Base-by-base conservation (phyloP, 92 coral and sea anemone genomes). In the Umimayanthus chanpuru region DNA sequence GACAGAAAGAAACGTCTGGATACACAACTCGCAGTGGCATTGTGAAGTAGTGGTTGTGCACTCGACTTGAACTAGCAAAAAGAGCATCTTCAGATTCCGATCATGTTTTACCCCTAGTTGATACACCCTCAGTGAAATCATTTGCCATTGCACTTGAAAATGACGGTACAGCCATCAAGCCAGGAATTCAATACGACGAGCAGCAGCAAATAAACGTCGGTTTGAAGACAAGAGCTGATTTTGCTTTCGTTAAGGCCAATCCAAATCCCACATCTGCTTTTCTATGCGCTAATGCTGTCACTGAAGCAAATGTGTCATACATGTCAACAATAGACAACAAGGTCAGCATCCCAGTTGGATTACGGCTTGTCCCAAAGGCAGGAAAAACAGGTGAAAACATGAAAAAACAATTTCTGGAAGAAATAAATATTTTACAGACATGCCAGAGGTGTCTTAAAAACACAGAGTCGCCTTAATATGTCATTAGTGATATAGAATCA, bases 141-240 rank as follows among this genome's bases (percentile, higher is more conserved):
- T 72, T 89, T 78, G 90, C 92, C 77, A 86, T 88, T 81, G 92
- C 94, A 23, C 74, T 92, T 61, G 94, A 76, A 67, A 89, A 90
- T 86, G 90, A 85, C 38, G 92, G 87, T 28, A 86, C 92, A 10
- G 92, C 92, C 47, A 38, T 90, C 26, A 90, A 90, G 79, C 90
- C 87, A 53, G 90, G 86, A 36, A 86, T 90, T 55, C 89, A 90
- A 73, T 90, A 77, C 67, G 90, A 90, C 81, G 53, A 75, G 36
- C 39, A 38, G 26, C 29, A 41, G 58, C 56, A 77, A 43, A 43
- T 41, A 16, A 77, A 77, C 16, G 81, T 77, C 47, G 64, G 81
- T 28, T 56, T 43, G 8, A 23, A 77, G 15, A 18, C 8, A 6
- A 41, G 47, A 21, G 81, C 77, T 21, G 76, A 89, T 43, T 49